Evolutionary conservation across 2,113 vertebrate species (phyloP), one percentile per base, ranked within the genome.

Genomic region (Sebastes fasciatus): DNA sequence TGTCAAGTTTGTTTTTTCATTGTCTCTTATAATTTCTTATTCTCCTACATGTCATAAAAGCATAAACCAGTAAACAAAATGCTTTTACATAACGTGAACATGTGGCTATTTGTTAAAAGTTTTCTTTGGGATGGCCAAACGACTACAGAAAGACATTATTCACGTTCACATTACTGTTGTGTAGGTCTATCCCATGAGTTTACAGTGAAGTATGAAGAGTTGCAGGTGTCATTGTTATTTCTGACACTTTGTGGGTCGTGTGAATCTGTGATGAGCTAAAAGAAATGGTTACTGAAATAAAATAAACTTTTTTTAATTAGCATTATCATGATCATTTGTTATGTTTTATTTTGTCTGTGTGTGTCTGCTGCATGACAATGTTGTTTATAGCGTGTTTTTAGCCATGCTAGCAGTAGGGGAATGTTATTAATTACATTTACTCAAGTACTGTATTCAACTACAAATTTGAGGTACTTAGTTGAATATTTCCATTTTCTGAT

Each of bases 251-350:
- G 68, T 85, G 77, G 66, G 67, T 86, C 8, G 52, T 89, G 84
- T 79, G 77, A 86, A 86, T 88, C 88, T 81, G 61, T 86, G 64
- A 79, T 87, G 80, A 89, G 70, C 73, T 74, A 65, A 80, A 81
- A 83, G 57, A 85, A 86, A 87, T 74, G 66, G 73, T 86, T 79
- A 86, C 52, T 12, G 21, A 77, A 87, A 89, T 86, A 75, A 88
- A 93, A 93, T 84, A 84, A 86, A 89, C 42, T 82, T 90, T 90
- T 92, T 91, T 86, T 80, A 85, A 83, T 85, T 82, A 82, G 70
- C 77, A 82, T 77, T 88, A 80, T 72, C 1, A 49, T 0, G 16
- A 54, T 54, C 2, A 10, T 64, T 70, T 55, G 11, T 16, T 10
- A 40, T 77, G 45, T 73, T 64, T 80, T 6, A 6, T 58, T 61